A percentile compares a stretch with the other conserved stretches of the same genome.
These are phyloP conservation scores for Anas bernieri DNA, from an alignment of 2,797 vertebrate genomes.

Conservation along the genomic window DNA sequence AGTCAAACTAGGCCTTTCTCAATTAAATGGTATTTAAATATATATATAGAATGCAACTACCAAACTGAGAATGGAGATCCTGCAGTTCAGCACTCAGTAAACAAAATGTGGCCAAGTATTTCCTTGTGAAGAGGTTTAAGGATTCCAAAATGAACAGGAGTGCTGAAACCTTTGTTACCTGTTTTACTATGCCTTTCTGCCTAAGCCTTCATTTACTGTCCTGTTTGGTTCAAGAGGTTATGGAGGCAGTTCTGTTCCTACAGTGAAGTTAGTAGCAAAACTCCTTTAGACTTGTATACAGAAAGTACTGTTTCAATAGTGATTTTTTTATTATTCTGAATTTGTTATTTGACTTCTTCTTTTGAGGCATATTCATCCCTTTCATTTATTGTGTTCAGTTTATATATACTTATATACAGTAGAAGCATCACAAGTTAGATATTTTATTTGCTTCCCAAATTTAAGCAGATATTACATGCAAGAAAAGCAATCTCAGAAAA, in stretches of 20 bases:
- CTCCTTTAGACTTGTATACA: background rate
- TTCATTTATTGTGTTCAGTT: background rate
- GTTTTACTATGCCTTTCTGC: background rate
- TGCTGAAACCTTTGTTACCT: background rate
- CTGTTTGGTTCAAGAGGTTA: background rate
- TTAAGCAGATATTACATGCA: background rate
- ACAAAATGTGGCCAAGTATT: slow-evolving; percentile 24
- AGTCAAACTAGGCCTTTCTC: background rate
- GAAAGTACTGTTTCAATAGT: background rate
- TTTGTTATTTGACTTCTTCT: background rate
- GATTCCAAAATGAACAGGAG: background rate
- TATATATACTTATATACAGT: background rate
- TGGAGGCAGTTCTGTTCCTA: background rate
- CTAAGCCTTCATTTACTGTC: background rate
- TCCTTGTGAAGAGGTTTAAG: background rate
- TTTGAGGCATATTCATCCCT: background rate
- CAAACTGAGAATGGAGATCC: background rate
- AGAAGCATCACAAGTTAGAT: background rate
- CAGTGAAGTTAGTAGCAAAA: background rate
- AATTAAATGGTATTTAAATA: background rate
- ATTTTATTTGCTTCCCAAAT: slow-evolving; percentile 14
- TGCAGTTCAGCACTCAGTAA: slow-evolving; percentile 10
- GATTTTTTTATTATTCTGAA: background rate
- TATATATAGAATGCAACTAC: background rate
- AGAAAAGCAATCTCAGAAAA: background rate